A percentile compares a stretch with the other conserved stretches of the same genome.
Conservation (phyloP, 2,888 invertebrate genomes). For the Pollenia angustigena region DNA sequence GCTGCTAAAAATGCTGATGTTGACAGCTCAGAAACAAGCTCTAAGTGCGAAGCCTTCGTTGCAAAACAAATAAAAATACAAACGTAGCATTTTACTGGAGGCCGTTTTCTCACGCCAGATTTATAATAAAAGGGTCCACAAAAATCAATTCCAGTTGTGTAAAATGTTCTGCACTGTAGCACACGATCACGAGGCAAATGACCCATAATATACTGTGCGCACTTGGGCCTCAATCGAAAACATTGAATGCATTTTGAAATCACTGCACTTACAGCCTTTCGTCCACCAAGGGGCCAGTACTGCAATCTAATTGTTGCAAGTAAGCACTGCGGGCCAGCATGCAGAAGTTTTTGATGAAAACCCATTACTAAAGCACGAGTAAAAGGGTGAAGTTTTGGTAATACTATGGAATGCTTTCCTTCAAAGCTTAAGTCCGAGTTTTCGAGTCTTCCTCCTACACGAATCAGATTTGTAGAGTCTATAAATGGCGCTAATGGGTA, state of each 20-base stretch:
- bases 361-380: constrained; percentile 5
- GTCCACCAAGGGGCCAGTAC: constrained; percentile 73
- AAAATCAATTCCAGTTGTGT: background rate
- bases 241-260: constrained; percentile 47
- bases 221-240: background rate
- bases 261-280: constrained; percentile 55
- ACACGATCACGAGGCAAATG: constrained; percentile 1
- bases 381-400: constrained; percentile 21
- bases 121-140: constrained; percentile 9
- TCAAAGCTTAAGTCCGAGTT: background rate
- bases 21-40: constrained; percentile 15
- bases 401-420: constrained; percentile 11
- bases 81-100: background rate
- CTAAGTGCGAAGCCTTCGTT: constrained; percentile 16
- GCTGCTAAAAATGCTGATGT: constrained; percentile 22
- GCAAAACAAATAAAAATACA: constrained; percentile 44
- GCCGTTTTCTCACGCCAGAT: background rate
- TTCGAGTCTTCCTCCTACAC: background rate
- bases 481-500: background rate
- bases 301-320: constrained; percentile 67
- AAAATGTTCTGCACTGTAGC: background rate
- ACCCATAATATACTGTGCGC: background rate
- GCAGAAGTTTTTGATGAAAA: constrained; percentile 60
- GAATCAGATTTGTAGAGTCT: background rate
- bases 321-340: constrained; percentile 65